These are phyloP conservation scores for Harpalus rubripes DNA, from an alignment of 2,888 invertebrate genomes.

Conservation along the genomic window DNA sequence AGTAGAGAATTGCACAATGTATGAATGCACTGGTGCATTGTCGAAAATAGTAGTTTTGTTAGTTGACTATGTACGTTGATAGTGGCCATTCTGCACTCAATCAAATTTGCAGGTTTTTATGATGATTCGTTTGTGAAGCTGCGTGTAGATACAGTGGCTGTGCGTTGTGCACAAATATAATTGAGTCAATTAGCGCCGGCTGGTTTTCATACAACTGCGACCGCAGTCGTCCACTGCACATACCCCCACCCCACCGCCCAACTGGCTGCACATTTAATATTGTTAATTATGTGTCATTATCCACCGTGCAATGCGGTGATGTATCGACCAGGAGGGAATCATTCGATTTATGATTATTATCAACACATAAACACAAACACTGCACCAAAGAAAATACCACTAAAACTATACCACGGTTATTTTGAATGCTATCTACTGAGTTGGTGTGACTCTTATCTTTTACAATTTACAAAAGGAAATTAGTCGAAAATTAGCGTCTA, in stretches of 20 bases:
- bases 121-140: conserved; percentile 1
- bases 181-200: conserved; percentile 63
- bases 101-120: conserved; percentile 8
- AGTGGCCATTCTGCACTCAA: not conserved
- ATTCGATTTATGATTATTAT: not conserved
- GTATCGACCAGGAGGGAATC: not conserved
- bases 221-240: conserved; percentile 28
- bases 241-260: not conserved
- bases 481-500: too few relatives aligned
- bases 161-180: conserved; percentile 56
- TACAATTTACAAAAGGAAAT: too few relatives aligned
- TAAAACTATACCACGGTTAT: too few relatives aligned
- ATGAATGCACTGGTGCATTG: not conserved
- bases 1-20: too few relatives aligned
- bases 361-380: not conserved
- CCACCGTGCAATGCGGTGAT: conserved; percentile 1
- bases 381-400: too few relatives aligned
- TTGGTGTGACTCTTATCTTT: too few relatives aligned
- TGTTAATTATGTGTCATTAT: conserved; percentile 57
- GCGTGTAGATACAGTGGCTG: conserved; percentile 8
- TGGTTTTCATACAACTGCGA: conserved; percentile 63
- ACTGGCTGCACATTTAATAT: conserved; percentile 39
- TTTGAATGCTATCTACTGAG: too few relatives aligned
- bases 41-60: not conserved
- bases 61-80: not conserved